Conservation (phyloP, 2,113 vertebrate species). For the Motacilla tschutschensis region DNA sequence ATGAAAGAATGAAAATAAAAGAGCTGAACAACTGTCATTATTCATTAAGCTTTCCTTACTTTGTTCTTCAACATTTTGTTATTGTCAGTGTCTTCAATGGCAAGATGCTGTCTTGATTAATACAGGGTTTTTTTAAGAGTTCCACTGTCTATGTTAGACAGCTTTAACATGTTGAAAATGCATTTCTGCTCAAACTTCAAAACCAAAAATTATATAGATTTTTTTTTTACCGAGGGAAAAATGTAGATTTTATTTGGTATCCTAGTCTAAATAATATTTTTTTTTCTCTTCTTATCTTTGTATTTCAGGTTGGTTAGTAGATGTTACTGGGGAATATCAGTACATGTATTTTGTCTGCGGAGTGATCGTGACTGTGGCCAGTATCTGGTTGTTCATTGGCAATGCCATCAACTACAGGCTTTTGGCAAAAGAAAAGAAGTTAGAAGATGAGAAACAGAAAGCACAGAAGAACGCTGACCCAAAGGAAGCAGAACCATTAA, state of each 20-base stretch:
- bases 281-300: conserved; percentile 34
- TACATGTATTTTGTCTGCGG: conserved; percentile 94
- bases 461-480: conserved; percentile 56
- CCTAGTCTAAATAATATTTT: not conserved
- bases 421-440: conserved; percentile 83
- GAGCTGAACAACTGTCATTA: not conserved
- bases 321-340: conserved; percentile 88
- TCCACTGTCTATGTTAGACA: not conserved
- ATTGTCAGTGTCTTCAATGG: not conserved
- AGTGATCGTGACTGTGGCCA: conserved; percentile 82
- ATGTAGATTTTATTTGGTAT: not conserved
- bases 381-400: conserved; percentile 92
- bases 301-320: conserved; percentile 89
- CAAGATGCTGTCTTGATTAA: not conserved
- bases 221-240: not conserved
- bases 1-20: conserved; percentile 11
- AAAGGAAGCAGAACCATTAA: conserved; percentile 71
- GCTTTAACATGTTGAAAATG: not conserved
- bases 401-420: conserved; percentile 94
- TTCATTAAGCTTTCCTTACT: not conserved
- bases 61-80: conserved; percentile 12
- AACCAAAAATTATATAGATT: not conserved
- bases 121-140: not conserved
- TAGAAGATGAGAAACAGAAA: conserved; percentile 69
- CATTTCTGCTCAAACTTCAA: not conserved